phyloP scores from a whole-genome alignment of 2,888 invertebrate genomes.

The Scaptomyza parva region DNA sequence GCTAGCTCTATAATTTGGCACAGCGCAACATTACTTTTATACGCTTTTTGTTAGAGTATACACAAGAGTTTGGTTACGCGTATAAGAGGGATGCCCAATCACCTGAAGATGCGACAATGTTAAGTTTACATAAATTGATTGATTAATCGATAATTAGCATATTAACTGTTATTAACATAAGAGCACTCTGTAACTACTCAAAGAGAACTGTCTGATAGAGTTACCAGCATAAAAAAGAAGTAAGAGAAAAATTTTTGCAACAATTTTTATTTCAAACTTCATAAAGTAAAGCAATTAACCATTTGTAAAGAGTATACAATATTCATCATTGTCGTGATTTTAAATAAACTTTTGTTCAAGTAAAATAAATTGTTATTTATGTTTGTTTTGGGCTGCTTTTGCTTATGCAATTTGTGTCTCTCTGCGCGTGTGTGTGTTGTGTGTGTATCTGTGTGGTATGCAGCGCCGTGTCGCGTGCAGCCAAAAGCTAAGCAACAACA shows the following conservation, averaged over 20 bases:
- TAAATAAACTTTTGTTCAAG: not conserved
- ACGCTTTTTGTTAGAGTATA: conserved; percentile 15
- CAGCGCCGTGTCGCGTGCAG: conserved; percentile 65
- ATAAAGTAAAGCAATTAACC: not conserved
- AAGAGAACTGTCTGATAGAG: not conserved
- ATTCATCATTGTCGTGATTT: conserved; percentile 1
- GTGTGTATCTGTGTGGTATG: conserved; percentile 31
- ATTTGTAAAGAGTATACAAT: conserved; percentile 15
- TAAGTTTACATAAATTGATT: not conserved
- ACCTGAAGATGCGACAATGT: too few relatives aligned
- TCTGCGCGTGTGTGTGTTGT: conserved; percentile 16
- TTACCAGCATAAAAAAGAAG: not conserved
- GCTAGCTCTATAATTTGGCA: conserved; percentile 44
- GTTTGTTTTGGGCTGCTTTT: conserved; percentile 20
- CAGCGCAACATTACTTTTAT: conserved; percentile 11
- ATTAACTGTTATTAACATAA: not conserved
- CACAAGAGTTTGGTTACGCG: not conserved
- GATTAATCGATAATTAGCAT: not conserved
- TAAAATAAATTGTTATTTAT: conserved; percentile 22
- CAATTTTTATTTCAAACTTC: not conserved
- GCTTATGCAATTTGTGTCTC: conserved; percentile 66
- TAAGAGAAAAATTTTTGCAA: not conserved
- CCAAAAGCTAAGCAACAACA: conserved; percentile 32
- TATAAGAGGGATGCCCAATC: not conserved
- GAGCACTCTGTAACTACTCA: not conserved